phyloP scores from a whole-genome alignment of 2,797 vertebrate genomes.

The Cheirogaleus major region DNA sequence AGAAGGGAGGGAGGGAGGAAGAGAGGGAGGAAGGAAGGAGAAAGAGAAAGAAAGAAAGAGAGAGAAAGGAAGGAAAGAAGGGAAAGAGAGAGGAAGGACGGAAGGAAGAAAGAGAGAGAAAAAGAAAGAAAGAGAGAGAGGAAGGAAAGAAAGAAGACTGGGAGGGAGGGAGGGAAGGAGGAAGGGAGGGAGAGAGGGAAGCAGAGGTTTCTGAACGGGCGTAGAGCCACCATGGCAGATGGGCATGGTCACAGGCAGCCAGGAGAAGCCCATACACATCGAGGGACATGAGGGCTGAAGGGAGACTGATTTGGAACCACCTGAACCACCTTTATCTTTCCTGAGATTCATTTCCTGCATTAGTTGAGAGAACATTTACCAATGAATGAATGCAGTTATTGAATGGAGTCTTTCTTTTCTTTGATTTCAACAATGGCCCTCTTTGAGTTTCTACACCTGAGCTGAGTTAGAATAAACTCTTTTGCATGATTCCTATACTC shows the following conservation, averaged over 20 bases:
- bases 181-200: fast-evolving
- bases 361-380: not conserved
- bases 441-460: not conserved
- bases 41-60: fast-evolving
- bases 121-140: not conserved
- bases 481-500: not conserved
- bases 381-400: not conserved
- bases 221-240: conserved; percentile 27
- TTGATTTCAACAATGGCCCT: fast-evolving
- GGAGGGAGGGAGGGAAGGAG: not conserved
- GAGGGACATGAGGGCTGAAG: not conserved
- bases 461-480: not conserved
- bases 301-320: conserved; percentile 45
- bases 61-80: fast-evolving
- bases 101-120: fast-evolving
- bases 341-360: not conserved
- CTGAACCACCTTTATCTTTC: conserved; percentile 20
- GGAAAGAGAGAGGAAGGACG: not conserved
- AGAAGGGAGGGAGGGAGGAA: no score
- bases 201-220: conserved; percentile 10
- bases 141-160: fast-evolving
- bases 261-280: not conserved
- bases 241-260: conserved; percentile 4
- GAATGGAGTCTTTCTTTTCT: not conserved
- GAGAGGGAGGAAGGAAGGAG: fast-evolving